Percentiles rank a stretch among this genome's conserved stretches.
Conservation (phyloP, 2,113 vertebrate species). For the Sclerurus mexicanus region DNA sequence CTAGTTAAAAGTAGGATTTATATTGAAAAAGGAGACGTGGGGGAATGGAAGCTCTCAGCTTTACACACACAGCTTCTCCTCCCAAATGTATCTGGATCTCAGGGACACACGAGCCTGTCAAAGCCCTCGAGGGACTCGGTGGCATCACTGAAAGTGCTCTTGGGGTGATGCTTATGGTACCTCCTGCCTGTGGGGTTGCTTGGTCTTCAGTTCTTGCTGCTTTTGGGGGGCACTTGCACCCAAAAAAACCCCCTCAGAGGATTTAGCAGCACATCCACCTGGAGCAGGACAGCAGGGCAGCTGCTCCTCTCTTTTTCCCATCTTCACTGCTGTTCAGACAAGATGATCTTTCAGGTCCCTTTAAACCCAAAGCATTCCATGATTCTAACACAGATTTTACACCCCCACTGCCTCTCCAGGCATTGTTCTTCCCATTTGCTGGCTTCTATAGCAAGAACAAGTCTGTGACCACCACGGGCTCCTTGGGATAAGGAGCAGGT, state of each 20-base stretch:
- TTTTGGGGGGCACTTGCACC: neutral
- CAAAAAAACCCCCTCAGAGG: neutral
- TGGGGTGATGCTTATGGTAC: fast-evolving
- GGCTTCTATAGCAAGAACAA: neutral
- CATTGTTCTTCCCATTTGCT: fast-evolving
- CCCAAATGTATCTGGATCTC: fast-evolving
- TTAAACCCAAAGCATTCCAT: neutral
- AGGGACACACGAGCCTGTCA: fast-evolving
- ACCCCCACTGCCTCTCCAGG: fast-evolving
- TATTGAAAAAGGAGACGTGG: fast-evolving
- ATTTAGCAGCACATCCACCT: neutral
- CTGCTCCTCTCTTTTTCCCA: neutral
- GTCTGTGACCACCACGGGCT: fast-evolving
- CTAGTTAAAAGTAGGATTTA: neutral
- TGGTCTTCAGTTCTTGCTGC: neutral
- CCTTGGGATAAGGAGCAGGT: neutral
- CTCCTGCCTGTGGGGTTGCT: neutral
- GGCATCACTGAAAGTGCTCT: fast-evolving
- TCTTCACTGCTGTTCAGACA: neutral
- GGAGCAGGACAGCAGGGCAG: neutral
- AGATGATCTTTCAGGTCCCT: neutral
- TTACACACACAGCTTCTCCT: fast-evolving
- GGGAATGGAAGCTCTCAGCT: neutral
- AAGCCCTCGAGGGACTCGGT: fast-evolving
- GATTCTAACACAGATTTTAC: fast-evolving